phyloP scores from a whole-genome alignment of 1,140 invertebrate genomes.

The Hycleus cichorii region DNA sequence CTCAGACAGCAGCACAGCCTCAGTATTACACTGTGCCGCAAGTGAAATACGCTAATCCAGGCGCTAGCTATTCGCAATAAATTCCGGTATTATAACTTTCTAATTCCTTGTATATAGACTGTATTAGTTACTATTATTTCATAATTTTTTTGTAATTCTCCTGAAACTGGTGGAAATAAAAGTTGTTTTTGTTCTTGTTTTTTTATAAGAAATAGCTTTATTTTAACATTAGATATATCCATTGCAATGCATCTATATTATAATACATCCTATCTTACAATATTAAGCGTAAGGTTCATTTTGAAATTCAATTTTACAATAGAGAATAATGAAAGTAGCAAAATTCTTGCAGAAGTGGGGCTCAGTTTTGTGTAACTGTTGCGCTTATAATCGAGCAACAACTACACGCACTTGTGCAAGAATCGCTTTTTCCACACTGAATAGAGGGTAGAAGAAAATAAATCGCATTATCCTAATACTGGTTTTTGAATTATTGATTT shows the following conservation, averaged over 20 bases:
- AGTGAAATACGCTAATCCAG: constrained; percentile 18
- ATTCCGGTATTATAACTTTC: not conserved
- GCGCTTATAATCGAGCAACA: not conserved
- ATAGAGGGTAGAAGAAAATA: too few relatives aligned
- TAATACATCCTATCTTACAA: constrained; percentile 27
- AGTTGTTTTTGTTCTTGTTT: not conserved
- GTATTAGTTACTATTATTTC: not conserved
- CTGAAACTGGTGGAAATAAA: not conserved
- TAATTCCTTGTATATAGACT: not conserved
- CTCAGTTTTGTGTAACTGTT: constrained; percentile 11
- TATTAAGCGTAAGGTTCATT: constrained; percentile 35
- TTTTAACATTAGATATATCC: constrained; percentile 32
- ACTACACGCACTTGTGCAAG: constrained; percentile 15
- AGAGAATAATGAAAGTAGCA: constrained; percentile 15
- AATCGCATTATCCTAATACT: too few relatives aligned
- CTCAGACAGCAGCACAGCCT: not conserved
- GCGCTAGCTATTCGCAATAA: constrained; percentile 19
- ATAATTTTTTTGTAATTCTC: not conserved
- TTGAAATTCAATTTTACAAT: constrained; percentile 15
- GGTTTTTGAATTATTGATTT: not conserved
- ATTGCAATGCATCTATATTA: constrained; percentile 28
- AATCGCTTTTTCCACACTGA: constrained; percentile 7
- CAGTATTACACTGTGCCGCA: constrained; percentile 7
- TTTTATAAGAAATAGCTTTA: constrained; percentile 38
- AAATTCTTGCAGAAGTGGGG: constrained; percentile 12